Evolutionary conservation across 2,888 invertebrate genomes (phyloP).

Genomic region (Taphrorychus bicolor): DNA sequence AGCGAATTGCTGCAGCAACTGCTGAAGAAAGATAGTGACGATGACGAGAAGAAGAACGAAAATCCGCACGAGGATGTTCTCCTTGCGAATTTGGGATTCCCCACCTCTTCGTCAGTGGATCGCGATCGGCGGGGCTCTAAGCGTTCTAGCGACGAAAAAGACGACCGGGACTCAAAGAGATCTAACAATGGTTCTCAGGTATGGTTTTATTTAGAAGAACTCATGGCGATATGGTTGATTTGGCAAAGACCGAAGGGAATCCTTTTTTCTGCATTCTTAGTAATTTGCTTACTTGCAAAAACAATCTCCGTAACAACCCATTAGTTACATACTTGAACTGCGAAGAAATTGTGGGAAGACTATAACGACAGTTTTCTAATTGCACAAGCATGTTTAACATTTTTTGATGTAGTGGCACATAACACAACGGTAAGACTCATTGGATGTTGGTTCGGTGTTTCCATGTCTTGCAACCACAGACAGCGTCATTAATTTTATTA

Average conservation of each 20-base stretch:
- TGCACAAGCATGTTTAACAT: too few species aligned
- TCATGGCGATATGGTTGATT: too few species aligned
- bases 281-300: neutral
- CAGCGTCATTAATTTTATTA: too few species aligned
- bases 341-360: too few species aligned
- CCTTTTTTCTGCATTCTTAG: neutral
- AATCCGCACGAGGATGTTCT: slow-evolving; percentile 63
- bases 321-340: neutral
- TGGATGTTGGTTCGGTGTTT: too few species aligned
- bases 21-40: slow-evolving; percentile 60
- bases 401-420: too few species aligned
- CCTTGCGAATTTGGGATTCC: slow-evolving; percentile 66
- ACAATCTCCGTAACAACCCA: neutral
- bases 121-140: slow-evolving; percentile 64
- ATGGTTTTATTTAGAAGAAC: neutral
- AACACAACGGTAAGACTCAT: too few species aligned
- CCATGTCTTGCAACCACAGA: too few species aligned
- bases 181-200: slow-evolving; percentile 57
- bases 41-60: slow-evolving; percentile 61
- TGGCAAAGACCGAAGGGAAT: too few species aligned
- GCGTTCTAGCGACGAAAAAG: slow-evolving; percentile 69
- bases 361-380: too few species aligned
- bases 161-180: slow-evolving; percentile 62
- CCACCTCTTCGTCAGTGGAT: slow-evolving; percentile 62
- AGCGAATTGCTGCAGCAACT: slow-evolving; percentile 69